Evolutionary conservation across 1,140 invertebrate species (phyloP), one percentile per base, ranked within the genome.

Genomic region (Apocrypta bakeri): DNA sequence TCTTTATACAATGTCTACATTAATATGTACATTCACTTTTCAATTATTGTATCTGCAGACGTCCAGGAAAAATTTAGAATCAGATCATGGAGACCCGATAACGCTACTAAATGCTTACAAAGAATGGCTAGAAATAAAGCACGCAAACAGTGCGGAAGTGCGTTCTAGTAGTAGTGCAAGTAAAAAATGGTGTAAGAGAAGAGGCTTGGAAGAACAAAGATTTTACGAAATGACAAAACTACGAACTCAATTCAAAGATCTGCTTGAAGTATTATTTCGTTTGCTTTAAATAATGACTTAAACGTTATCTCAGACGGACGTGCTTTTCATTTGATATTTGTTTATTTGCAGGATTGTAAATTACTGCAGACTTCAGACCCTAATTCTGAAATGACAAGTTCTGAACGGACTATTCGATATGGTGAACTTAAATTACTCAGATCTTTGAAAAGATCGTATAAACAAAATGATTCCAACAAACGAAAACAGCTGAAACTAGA

Each of bases 161-260:
- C 87, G 88, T 81, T 84, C 88, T 37, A 85, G 86, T n/a, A 84
- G 89, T 21, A 88, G 88, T 82, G 92, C 92, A 14, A 95, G 95
- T 56, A 93, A 95, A 75, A 95, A 95, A 84, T 99, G 98, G 98
- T 98, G 98, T 87, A 94, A 93, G 85, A 94, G 95, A 81, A 91
- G 97, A 82, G 98, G 97, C 6, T 92, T 99, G 4, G 98, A 99
- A 91, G 98, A 99, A 88, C 98, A 99, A 89, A 93, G 98, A 75
- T 97, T 99, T 90, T 99, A 99, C 88, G 98, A 99, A 92, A 96
- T 98, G 87, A 98, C 96, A 0, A 99, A 99, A 93, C 91, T 99
- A 3, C 93, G 98, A 42, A 93, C 95, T 56, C 98, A 99, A 91
- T 98, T 99, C 89, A 94, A 96, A 89, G 95, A 97, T 72, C 93